Base-by-base conservation (phyloP, 2,797 vertebrate species). In the Acanthiza pusilla region DNA sequence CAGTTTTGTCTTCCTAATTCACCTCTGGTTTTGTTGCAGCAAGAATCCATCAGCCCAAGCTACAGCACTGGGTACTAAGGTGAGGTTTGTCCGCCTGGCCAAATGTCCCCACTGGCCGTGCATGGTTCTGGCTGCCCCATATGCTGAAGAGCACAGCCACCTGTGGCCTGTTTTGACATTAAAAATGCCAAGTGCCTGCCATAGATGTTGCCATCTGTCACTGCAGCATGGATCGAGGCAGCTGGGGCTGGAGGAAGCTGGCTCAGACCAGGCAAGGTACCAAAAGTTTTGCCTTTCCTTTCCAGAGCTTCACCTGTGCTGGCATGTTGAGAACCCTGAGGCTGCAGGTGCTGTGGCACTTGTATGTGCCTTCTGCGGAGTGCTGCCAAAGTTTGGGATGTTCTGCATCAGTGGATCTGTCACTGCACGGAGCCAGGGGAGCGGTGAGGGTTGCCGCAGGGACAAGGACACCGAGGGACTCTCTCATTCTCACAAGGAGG, bases 31-130 rank as follows among this genome's bases (percentile, higher is more conserved):
- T 61, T 61, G 5, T 48, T 67, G 34, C 62, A 72, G 60, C 23
- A 60, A 48, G 16, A 9, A 19, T 55, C n/a, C 32, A 20, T 10
- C 23, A 40, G 48, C 23, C 55, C 13, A 26, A 54, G 38, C 34
- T 1, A 0, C 19, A n/a, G 36, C 16, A 20, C 6, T 0, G 1
- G 20, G 5, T 43, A 30, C 3, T 5, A 68, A 67, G 42, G 29
- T 29, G 75, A 1, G 2, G 13, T 62, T 10, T 82, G 9, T 34
- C 51, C 57, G 47, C 27, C 45, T 45, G 18, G 43, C 29, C 29
- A 19, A 42, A 48, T 2, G 9, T 48, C 11, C 30, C 47, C 0
- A 5, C 4, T 6, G 38, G 27, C n/a, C 5, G 0, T 7, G 30
- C 32, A 22, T 32, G 67, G 66, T 43, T 78, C n/a, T 67, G 38